Percentiles rank a stretch among this genome's conserved stretches.
Conservation (phyloP, 2,797 vertebrate genomes). For the Sebastes kiyomatsui region DNA sequence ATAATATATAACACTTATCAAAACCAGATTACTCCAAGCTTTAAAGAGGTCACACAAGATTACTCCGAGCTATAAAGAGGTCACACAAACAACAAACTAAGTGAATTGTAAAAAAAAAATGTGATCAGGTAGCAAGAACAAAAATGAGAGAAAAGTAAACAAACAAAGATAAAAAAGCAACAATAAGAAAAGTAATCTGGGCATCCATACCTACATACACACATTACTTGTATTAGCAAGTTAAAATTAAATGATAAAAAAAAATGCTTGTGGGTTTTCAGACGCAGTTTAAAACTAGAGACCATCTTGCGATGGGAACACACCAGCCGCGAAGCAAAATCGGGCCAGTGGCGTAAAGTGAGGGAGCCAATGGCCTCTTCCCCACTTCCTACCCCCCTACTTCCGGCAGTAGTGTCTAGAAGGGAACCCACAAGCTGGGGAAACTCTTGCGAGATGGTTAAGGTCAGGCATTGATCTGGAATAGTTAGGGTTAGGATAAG, state of each 20-base stretch:
- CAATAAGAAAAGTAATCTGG: neutral
- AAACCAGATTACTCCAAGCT: neutral
- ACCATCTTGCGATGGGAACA: neutral
- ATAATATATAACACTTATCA: neutral
- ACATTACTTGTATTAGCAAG: neutral
- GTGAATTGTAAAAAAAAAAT: neutral
- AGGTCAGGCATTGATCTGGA: too few relatives aligned
- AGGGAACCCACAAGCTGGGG: too few relatives aligned
- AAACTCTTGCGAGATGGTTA: too few relatives aligned
- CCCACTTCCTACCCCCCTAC: neutral
- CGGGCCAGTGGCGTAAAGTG: too few relatives aligned
- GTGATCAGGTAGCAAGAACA: neutral
- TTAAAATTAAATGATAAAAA: neutral
- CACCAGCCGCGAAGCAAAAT: too few relatives aligned
- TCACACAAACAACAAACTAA: neutral
- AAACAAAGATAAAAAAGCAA: neutral
- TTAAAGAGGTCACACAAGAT: neutral
- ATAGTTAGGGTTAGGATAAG: too few relatives aligned
- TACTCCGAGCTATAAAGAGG: neutral
- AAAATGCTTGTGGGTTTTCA: neutral
- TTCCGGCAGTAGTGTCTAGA: fast-evolving
- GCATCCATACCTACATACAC: neutral
- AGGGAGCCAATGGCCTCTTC: neutral
- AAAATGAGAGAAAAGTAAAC: neutral
- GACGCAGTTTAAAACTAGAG: neutral